A percentile compares a stretch with the other conserved stretches of the same genome.
Conservation (phyloP, 1,140 invertebrate species). For the Phocides pigmalion region DNA sequence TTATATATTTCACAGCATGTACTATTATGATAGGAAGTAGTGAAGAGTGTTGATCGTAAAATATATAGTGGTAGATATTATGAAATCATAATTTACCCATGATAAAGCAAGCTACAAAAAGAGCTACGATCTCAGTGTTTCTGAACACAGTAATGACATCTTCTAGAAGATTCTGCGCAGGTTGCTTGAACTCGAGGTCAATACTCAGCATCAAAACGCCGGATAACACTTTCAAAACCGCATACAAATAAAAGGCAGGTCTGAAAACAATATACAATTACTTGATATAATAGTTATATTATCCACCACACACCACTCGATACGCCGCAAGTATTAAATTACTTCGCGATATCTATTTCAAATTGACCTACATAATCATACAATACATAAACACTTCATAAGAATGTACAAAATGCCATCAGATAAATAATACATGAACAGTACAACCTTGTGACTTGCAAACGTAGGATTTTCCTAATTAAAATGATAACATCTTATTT, state of each 20-base stretch:
- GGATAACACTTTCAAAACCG: slow-evolving; percentile 87
- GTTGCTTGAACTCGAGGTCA: slow-evolving; percentile 90
- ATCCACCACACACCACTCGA: slow-evolving; percentile 5
- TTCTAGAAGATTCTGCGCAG: slow-evolving; percentile 88
- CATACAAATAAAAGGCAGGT: slow-evolving; percentile 92
- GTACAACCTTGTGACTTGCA: neutral
- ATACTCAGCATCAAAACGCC: slow-evolving; percentile 89
- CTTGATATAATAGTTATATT: slow-evolving; percentile 14
- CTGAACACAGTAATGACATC: slow-evolving; percentile 89
- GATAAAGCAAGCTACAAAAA: slow-evolving; percentile 89
- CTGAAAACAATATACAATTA: slow-evolving; percentile 77
- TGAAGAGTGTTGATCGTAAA: too few species aligned
- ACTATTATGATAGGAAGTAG: too few species aligned
- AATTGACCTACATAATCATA: slow-evolving; percentile 3
- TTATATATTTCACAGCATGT: too few species aligned
- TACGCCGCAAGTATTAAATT: slow-evolving; percentile 16
- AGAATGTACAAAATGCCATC: neutral
- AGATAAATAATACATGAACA: neutral
- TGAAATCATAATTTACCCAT: slow-evolving; percentile 85
- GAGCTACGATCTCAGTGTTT: slow-evolving; percentile 89
- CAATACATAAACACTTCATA: neutral
- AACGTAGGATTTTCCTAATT: neutral
- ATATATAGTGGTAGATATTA: too few species aligned
- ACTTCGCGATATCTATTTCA: slow-evolving; percentile 27
- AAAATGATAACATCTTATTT: neutral